phyloP scores from a whole-genome alignment of 2,888 invertebrate genomes.

The Tinea semifulvella region DNA sequence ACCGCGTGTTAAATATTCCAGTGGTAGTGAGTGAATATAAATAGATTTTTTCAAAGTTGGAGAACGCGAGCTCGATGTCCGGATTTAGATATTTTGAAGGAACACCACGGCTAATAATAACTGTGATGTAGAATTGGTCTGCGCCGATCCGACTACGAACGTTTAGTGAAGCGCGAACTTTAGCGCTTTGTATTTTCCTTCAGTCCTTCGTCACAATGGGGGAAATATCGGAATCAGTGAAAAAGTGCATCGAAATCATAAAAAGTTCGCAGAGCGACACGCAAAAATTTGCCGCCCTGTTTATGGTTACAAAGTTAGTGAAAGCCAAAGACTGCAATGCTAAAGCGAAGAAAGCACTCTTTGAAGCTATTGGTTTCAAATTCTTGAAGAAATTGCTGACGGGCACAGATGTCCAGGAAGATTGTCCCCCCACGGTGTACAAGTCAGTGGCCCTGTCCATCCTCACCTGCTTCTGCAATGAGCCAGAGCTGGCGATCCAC shows the following conservation, averaged over 20 bases:
- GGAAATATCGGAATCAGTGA: slow-evolving; percentile 80
- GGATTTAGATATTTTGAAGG: slow-evolving; percentile 68
- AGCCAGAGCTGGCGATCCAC: slow-evolving; percentile 81
- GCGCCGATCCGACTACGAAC: slow-evolving; percentile 39
- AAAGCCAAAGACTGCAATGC: slow-evolving; percentile 83
- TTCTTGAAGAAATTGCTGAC: slow-evolving; percentile 84
- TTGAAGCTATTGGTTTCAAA: slow-evolving; percentile 89
- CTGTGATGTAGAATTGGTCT: slow-evolving; percentile 59
- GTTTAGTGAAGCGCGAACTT: slow-evolving; percentile 57
- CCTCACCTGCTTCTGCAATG: slow-evolving; percentile 85
- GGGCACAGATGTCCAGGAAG: slow-evolving; percentile 80
- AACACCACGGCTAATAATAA: slow-evolving; percentile 59
- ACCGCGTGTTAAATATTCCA: slow-evolving; percentile 53
- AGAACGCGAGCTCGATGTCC: slow-evolving; percentile 65
- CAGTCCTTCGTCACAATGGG: slow-evolving; percentile 54
- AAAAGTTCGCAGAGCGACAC: slow-evolving; percentile 85
- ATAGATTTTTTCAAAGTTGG: slow-evolving; percentile 62
- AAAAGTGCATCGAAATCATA: slow-evolving; percentile 84
- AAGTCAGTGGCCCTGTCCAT: slow-evolving; percentile 91
- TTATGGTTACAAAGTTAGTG: slow-evolving; percentile 91
- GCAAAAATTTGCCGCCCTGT: slow-evolving; percentile 90
- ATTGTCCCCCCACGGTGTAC: slow-evolving; percentile 89
- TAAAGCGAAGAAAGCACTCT: slow-evolving; percentile 80
- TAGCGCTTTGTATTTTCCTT: slow-evolving; percentile 46
- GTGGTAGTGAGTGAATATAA: slow-evolving; percentile 39